phyloP scores from a whole-genome alignment of 2,888 invertebrate genomes.

The Campopleginae sp. region DNA sequence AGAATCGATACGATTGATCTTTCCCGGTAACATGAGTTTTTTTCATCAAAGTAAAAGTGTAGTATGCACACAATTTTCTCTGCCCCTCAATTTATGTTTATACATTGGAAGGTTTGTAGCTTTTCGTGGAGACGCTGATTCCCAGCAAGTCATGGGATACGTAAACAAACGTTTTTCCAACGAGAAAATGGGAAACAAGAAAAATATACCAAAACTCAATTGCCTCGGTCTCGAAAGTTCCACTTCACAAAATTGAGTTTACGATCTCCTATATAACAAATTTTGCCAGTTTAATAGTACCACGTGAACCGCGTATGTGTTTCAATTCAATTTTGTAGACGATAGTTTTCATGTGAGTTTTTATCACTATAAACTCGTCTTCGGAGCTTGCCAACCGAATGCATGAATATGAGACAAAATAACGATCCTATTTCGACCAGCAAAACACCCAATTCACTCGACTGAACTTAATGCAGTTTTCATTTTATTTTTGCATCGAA shows the following conservation, averaged over 20 bases:
- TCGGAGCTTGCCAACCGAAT: neutral
- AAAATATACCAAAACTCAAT: constrained; percentile 1
- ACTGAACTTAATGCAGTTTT: neutral
- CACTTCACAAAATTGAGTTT: constrained; percentile 32
- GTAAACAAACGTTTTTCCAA: constrained; percentile 25
- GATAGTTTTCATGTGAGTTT: neutral
- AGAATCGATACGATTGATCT: constrained; percentile 17
- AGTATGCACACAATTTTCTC: constrained; percentile 9
- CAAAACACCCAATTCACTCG: neutral
- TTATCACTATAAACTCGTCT: neutral
- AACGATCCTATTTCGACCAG: neutral
- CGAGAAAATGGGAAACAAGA: constrained; percentile 20
- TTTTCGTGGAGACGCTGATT: neutral
- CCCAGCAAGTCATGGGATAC: constrained; percentile 6
- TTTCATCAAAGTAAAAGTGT: neutral
- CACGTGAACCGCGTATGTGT: neutral
- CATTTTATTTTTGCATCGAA: too few relatives aligned
- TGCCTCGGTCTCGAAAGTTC: constrained; percentile 19
- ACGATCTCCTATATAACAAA: neutral
- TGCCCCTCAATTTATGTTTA: neutral
- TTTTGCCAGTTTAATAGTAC: neutral
- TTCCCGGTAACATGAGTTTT: constrained; percentile 20
- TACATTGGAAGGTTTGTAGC: neutral
- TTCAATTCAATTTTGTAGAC: neutral
- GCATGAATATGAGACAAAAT: neutral